phyloP scores from a whole-genome alignment of 2,888 invertebrate species.

The Leucoptera coffeella region DNA sequence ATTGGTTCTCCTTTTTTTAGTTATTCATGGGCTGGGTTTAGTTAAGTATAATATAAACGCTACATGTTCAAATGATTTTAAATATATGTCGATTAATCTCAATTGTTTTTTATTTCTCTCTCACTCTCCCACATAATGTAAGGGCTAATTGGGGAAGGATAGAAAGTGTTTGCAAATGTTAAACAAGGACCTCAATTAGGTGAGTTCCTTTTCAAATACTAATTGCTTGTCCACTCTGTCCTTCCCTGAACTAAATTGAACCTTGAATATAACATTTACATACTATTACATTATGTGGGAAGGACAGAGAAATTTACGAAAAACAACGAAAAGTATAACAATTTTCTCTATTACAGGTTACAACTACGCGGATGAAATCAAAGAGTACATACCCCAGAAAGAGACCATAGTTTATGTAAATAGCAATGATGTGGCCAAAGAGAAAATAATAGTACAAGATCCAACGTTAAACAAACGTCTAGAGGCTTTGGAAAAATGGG shows the following conservation, averaged over 20 bases:
- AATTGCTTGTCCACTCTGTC: conserved; percentile 45
- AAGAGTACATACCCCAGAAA: conserved; percentile 11
- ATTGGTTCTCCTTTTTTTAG: too few relatives aligned
- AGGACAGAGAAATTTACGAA: conserved; percentile 28
- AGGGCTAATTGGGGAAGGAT: conserved; percentile 43
- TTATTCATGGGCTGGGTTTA: too few relatives aligned
- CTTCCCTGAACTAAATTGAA: conserved; percentile 48
- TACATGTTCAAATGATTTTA: conserved; percentile 14
- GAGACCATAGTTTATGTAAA: conserved; percentile 3
- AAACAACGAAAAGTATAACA: background rate
- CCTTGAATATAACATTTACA: background rate
- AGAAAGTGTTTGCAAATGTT: too few relatives aligned
- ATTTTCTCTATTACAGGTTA: conserved; percentile 24
- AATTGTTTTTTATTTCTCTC: conserved; percentile 15
- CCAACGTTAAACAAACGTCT: conserved; percentile 23
- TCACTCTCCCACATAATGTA: conserved; percentile 20
- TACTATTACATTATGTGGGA: conserved; percentile 24
- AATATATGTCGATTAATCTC: conserved; percentile 14
- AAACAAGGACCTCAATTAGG: conserved; percentile 46
- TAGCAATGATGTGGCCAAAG: conserved; percentile 8
- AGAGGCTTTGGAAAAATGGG: conserved; percentile 36
- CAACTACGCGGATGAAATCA: conserved; percentile 15
- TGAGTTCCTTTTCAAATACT: conserved; percentile 26
- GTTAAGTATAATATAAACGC: too few relatives aligned
- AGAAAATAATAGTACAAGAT: conserved; percentile 23